Conservation (phyloP, 2,113 vertebrate species). For the Corythaixoides concolor region DNA sequence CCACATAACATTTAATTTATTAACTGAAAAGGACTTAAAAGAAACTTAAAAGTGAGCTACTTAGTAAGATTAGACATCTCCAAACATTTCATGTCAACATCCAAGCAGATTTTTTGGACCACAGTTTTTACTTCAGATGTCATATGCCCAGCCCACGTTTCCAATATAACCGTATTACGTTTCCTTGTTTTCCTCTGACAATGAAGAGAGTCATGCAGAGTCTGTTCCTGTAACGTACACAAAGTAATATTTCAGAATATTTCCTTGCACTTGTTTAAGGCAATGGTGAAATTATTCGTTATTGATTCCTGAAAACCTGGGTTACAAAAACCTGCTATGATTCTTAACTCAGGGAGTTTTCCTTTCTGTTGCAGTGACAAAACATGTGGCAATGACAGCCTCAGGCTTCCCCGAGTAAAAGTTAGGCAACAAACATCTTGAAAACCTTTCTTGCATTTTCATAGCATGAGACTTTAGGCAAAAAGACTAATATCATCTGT, state of each 20-base stretch:
- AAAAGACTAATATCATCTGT: slow-evolving; percentile 27
- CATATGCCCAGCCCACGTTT: not conserved
- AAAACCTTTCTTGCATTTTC: slow-evolving; percentile 41
- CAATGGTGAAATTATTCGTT: not conserved
- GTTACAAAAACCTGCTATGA: not conserved
- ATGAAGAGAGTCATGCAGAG: not conserved
- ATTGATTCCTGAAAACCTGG: not conserved
- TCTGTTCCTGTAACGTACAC: not conserved
- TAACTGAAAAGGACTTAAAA: not conserved
- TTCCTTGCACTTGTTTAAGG: not conserved
- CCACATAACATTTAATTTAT: not conserved
- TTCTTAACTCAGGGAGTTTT: not conserved
- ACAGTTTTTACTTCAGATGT: not conserved
- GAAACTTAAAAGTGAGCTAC: not conserved
- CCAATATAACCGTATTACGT: not conserved
- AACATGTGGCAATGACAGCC: slow-evolving; percentile 1
- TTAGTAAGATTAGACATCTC: not conserved
- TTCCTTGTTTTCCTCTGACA: not conserved
- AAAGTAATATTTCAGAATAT: not conserved
- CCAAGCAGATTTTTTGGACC: not conserved
- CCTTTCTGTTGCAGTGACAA: not conserved
- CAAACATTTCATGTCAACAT: not conserved
- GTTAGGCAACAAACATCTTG: not conserved
- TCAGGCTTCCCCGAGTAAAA: not conserved
- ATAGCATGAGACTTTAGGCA: slow-evolving; percentile 4